A percentile compares a stretch with the other conserved stretches of the same genome.
Conservation (phyloP, 2,113 vertebrate genomes). For the Dermatemys mawii region DNA sequence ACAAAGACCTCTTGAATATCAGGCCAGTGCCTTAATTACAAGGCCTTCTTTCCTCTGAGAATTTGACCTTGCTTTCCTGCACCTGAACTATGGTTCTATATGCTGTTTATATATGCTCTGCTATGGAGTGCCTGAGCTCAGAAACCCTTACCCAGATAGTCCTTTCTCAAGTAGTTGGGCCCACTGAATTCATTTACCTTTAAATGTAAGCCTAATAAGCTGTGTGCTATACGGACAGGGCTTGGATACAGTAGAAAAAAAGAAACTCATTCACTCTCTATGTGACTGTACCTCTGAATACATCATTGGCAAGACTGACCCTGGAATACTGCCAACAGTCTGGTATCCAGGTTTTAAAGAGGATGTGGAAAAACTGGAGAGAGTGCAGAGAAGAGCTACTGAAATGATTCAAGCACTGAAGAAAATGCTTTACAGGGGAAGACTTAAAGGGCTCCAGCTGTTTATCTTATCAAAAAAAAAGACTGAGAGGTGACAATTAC, state of each 20-base stretch:
- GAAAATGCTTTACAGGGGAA: neutral
- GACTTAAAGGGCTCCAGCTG: neutral
- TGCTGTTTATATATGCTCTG: neutral
- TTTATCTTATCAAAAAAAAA: neutral
- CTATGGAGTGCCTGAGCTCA: accelerated
- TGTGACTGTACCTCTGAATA: neutral
- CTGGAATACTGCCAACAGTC: neutral
- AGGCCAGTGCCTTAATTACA: neutral
- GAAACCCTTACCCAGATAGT: neutral
- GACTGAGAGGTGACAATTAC: neutral
- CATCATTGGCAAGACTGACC: neutral
- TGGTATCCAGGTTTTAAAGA: slow-evolving; percentile 3
- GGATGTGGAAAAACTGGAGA: neutral
- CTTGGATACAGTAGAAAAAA: neutral
- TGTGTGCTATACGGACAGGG: neutral
- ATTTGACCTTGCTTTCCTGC: neutral
- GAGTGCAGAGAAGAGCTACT: neutral
- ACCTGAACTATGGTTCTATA: neutral
- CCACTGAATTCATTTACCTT: neutral
- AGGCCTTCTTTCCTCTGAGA: neutral
- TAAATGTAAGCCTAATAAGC: neutral
- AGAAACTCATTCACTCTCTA: neutral
- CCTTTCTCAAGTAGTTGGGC: neutral
- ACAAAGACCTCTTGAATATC: neutral
- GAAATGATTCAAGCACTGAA: neutral